Base-by-base conservation (phyloP, 2,113 vertebrate genomes). In the Varanus komodoensis region DNA sequence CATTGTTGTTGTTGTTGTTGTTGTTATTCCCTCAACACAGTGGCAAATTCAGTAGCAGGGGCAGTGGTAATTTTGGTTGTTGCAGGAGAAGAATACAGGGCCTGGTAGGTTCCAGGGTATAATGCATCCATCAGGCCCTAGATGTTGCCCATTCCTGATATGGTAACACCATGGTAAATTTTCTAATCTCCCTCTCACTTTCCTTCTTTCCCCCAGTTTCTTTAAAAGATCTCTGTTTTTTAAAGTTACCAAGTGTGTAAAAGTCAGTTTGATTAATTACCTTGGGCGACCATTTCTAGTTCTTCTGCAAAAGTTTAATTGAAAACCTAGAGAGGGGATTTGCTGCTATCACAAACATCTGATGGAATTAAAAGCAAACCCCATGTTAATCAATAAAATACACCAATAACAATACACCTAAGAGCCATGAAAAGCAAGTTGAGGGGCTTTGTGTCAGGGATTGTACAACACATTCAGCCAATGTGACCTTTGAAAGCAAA, bases 271-370 rank as follows among this genome's bases (percentile, higher is more conserved):
- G 0, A 67, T 87, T 69, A 79, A 27, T 87, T n/a, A 0, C 3
- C 73, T 67, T 86, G 27, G 74, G 48, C 44, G 11, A 5, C 80
- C 7, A 1, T 78, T 73, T 67, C 38, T 17, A 78, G 32, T 75
- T 2, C 50, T 75, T 90, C 0, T 44, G 12, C 29, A 21, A 75
- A 79, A 81, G 23, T 79, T 75, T 93, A 86, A 89, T 83, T 71
- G 34, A 90, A 91, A 94, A 88, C n/a, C 75, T 29, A 54, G 3
- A 17, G 2, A 67, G 1, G 38, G 50, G 88, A 92, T 1, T 4
- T 68, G 34, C 1, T 69, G 0, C 48, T 91, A 3, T 82, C 9
- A 17, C n/a, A 86, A 87, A 79, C 0, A 81, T 73, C 50, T 89
- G 44, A n/a, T 64, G 19, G 77, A 83, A 82, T 44, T 87, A 12